Evolutionary conservation across 2,113 vertebrate genomes (phyloP).

Genomic region (Ginglymostoma cirratum): DNA sequence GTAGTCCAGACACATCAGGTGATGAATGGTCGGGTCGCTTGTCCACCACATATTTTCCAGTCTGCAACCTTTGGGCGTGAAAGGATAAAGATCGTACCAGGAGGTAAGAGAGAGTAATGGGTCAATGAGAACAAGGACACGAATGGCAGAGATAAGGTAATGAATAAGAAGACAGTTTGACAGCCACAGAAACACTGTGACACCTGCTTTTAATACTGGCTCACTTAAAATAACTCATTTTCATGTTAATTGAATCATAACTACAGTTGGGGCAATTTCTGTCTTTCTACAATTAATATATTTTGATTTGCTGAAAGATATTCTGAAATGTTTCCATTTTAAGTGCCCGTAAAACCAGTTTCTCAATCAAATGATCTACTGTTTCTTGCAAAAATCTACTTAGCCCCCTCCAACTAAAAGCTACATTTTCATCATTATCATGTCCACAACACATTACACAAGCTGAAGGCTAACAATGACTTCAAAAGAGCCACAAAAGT

Average conservation of each 20-base stretch:
- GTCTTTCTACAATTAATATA: neutral
- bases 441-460: neutral
- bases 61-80: neutral
- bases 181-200: neutral
- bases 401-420: neutral
- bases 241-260: neutral
- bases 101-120: neutral
- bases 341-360: neutral
- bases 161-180: neutral
- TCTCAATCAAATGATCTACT: neutral
- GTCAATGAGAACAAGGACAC: neutral
- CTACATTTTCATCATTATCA: neutral
- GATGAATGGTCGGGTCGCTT: neutral
- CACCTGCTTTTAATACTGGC: neutral
- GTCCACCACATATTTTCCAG: neutral
- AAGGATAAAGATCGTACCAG: neutral
- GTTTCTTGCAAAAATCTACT: neutral
- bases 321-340: neutral
- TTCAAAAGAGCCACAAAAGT: neutral
- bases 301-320: neutral
- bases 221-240: neutral
- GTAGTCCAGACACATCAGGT: neutral
- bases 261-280: neutral
- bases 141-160: neutral
- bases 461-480: neutral